Conservation (phyloP, 2,888 invertebrate species). For the Anarsia innoxiella region DNA sequence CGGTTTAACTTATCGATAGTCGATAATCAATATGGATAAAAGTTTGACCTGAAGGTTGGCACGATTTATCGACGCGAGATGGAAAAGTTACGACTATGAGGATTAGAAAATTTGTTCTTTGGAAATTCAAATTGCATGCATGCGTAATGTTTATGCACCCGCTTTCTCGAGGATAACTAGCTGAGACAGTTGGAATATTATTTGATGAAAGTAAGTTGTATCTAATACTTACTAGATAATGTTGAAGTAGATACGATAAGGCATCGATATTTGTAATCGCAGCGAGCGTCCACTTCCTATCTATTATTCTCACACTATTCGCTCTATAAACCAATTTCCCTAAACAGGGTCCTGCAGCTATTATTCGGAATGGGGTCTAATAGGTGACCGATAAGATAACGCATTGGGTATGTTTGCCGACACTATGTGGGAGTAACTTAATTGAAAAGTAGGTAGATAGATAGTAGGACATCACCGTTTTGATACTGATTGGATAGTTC, state of each 20-base stretch:
- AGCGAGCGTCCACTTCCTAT: conserved; percentile 19
- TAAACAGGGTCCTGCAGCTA: conserved; percentile 34
- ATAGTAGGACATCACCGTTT: no score
- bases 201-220: no score
- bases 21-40: conserved; percentile 52
- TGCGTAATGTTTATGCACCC: neutral
- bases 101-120: no score
- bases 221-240: no score
- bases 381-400: conserved; percentile 49
- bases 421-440: conserved; percentile 32
- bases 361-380: conserved; percentile 40
- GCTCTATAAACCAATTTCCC: conserved; percentile 37
- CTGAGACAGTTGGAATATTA: no score
- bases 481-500: no score
- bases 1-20: conserved; percentile 41
- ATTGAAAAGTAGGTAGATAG: conserved; percentile 23
- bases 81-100: no score
- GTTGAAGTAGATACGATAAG: no score
- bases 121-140: conserved; percentile 9
- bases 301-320: conserved; percentile 40
- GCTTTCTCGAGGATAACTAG: neutral
- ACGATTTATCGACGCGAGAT: conserved; percentile 63
- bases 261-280: no score
- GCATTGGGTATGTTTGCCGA: conserved; percentile 25
- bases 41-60: conserved; percentile 56